These are phyloP conservation scores for Anolis carolinensis DNA, from an alignment of 2,113 vertebrate species.

Conservation along the genomic window DNA sequence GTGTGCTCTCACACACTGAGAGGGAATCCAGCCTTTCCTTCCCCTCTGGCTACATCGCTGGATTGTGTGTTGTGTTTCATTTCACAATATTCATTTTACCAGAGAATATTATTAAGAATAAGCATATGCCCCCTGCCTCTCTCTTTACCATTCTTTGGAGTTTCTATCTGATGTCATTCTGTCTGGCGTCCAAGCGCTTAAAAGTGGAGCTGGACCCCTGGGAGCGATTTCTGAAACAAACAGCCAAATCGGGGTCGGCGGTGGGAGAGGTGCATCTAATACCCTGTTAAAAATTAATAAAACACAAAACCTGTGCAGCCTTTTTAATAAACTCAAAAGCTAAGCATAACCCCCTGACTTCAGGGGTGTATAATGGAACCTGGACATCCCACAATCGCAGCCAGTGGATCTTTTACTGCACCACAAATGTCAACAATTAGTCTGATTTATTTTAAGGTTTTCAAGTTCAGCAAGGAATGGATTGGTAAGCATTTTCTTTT, in stretches of 20 bases:
- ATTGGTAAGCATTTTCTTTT: too few relatives aligned
- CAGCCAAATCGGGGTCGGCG: conserved; percentile 37
- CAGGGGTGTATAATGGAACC: neutral
- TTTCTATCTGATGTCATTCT: conserved; percentile 66
- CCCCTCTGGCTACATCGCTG: neutral
- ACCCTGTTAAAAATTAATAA: conserved; percentile 58
- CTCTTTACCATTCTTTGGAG: conserved; percentile 52
- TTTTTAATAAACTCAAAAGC: conserved; percentile 28
- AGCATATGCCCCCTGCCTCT: conserved; percentile 36
- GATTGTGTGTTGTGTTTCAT: neutral
- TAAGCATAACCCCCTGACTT: rapidly evolving
- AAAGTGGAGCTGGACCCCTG: conserved; percentile 37
- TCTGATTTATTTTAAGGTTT: neutral
- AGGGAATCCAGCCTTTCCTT: neutral
- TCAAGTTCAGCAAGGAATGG: too few relatives aligned
- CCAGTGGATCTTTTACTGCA: neutral
- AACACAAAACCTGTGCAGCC: conserved; percentile 15
- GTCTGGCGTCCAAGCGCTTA: conserved; percentile 48
- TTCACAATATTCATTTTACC: conserved; percentile 34
- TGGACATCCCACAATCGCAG: neutral
- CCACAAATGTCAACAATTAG: neutral
- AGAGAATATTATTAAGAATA: conserved; percentile 49
- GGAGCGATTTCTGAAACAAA: conserved; percentile 66
- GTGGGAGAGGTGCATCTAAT: conserved; percentile 36
- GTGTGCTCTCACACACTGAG: neutral